A percentile compares a stretch with the other conserved stretches of the same genome.
Evolutionary conservation across 1,140 invertebrate species (phyloP).

Genomic region (Lerema accius): DNA sequence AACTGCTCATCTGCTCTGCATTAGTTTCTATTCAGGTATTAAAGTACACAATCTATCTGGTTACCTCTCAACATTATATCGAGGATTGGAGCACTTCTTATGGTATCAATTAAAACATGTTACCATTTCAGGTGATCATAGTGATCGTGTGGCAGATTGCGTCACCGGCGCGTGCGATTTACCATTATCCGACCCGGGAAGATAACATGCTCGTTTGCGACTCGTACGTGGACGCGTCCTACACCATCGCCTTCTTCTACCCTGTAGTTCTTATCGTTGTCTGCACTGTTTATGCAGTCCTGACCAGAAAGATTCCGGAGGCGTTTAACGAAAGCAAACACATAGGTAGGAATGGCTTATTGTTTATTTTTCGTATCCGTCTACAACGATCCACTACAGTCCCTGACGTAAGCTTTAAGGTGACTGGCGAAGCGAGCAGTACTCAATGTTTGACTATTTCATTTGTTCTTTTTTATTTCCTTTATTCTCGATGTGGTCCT

Average conservation of each 20-base stretch:
- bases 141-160: constrained; percentile 94
- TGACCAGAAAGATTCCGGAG: constrained; percentile 96
- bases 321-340: constrained; percentile 98
- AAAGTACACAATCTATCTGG: no score
- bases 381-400: no score
- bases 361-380: no score
- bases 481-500: no score
- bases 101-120: constrained; percentile 21
- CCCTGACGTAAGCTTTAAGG: no score
- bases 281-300: constrained; percentile 94
- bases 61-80: no score
- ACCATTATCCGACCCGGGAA: constrained; percentile 93
- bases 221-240: constrained; percentile 92
- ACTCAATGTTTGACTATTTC: no score
- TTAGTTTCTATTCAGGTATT: constrained; percentile 92
- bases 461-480: no score
- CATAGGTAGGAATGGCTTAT: no score
- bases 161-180: constrained; percentile 91
- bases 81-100: no score
- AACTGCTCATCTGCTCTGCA: constrained; percentile 93
- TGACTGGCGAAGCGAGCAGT: no score
- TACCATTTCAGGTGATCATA: constrained; percentile 87
- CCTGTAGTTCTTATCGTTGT: constrained; percentile 93
- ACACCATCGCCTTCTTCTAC: constrained; percentile 95
- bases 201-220: constrained; percentile 95